A percentile compares a stretch with the other conserved stretches of the same genome.
Evolutionary conservation across 2,113 vertebrate genomes (phyloP).

Genomic region (Sylvilagus bachmani): DNA sequence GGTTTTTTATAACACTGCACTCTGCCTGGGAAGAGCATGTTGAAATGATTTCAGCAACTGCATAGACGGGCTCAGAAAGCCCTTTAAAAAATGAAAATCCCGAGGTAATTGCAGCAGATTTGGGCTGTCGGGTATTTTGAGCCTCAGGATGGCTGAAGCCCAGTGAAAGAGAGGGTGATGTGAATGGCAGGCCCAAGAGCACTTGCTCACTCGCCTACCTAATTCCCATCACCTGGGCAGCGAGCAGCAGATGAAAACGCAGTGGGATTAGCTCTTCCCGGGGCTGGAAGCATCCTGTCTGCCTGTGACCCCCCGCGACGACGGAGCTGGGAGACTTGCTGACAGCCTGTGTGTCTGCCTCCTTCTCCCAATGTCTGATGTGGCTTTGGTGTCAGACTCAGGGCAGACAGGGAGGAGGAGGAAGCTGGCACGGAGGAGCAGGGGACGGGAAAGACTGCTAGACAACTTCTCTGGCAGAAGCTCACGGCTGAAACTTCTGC

Average conservation of each 20-base stretch:
- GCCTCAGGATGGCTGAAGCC: constrained; percentile 39
- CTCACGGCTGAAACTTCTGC: constrained; percentile 60
- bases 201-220: background rate
- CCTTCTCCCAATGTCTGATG: constrained; percentile 64
- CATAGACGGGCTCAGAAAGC: constrained; percentile 67
- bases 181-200: background rate
- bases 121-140: constrained; percentile 57
- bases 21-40: background rate
- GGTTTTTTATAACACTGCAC: constrained; percentile 38
- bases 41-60: constrained; percentile 70
- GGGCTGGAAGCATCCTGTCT: background rate
- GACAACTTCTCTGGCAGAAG: constrained; percentile 73
- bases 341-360: constrained; percentile 75
- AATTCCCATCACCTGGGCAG: constrained; percentile 5
- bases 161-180: background rate
- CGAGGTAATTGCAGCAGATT: constrained; percentile 69
- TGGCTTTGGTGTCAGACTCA: constrained; percentile 80
- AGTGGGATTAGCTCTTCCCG: background rate
- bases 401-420: constrained; percentile 75
- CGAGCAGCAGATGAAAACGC: background rate
- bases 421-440: constrained; percentile 49
- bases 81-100: constrained; percentile 73
- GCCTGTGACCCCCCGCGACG: background rate
- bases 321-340: constrained; percentile 26
- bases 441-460: constrained; percentile 61